Evolutionary conservation across 2,888 invertebrate genomes (phyloP).

Genomic region (Notodonta ziczac): DNA sequence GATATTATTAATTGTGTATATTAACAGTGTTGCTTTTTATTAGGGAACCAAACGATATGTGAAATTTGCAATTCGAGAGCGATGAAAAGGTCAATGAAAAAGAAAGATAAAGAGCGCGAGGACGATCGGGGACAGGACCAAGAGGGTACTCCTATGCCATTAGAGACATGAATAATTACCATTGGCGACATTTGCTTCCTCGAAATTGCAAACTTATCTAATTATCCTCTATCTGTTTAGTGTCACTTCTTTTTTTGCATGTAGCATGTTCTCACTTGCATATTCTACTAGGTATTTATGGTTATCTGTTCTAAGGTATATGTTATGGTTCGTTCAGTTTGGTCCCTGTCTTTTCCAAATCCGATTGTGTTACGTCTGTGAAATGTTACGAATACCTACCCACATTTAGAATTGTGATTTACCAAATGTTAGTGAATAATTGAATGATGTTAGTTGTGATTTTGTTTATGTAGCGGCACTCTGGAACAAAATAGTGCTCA

Average conservation of each 20-base stretch:
- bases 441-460: slow-evolving; percentile 17
- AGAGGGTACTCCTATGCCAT: slow-evolving; percentile 67
- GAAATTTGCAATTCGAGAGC: slow-evolving; percentile 92
- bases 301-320: slow-evolving; percentile 13
- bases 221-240: slow-evolving; percentile 27
- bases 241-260: slow-evolving; percentile 47
- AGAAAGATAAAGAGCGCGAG: slow-evolving; percentile 79
- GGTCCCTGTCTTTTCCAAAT: slow-evolving; percentile 12
- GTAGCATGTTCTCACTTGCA: slow-evolving; percentile 49
- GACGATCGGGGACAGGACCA: slow-evolving; percentile 73
- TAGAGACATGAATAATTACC: slow-evolving; percentile 23
- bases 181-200: slow-evolving; percentile 29
- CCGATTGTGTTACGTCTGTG: slow-evolving; percentile 18
- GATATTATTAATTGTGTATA: slow-evolving; percentile 20
- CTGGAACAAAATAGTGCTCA: slow-evolving; percentile 30
- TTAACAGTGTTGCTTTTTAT: slow-evolving; percentile 66
- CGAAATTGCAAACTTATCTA: slow-evolving; percentile 27
- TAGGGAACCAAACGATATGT: slow-evolving; percentile 96
- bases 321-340: slow-evolving; percentile 14
- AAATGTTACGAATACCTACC: slow-evolving; percentile 16
- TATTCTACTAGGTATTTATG: slow-evolving; percentile 2
- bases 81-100: slow-evolving; percentile 88
- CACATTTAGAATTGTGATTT: slow-evolving; percentile 18
- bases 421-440: slow-evolving; percentile 22
- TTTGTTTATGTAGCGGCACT: slow-evolving; percentile 37